Base-by-base conservation (phyloP, 2,113 vertebrate genomes). In the Promerops cafer region DNA sequence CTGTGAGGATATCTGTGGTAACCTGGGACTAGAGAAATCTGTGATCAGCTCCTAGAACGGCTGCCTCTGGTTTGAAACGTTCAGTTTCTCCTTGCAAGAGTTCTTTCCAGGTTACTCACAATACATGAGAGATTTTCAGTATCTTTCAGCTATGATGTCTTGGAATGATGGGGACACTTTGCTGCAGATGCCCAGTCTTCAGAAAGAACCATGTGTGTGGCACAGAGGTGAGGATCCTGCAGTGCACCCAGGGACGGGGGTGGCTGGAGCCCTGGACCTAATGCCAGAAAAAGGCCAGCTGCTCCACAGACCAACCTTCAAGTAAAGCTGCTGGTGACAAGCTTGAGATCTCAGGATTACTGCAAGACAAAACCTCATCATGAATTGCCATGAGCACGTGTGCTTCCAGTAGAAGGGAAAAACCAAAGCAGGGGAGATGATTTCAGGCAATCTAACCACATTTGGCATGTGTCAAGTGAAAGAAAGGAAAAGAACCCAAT, bases 91-190 rank as follows among this genome's bases (percentile, higher is more conserved):
- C 28, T 13, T 30, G 6, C 9, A 37, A n/a, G 76, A 13, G 31
- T 31, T 89, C 31, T 37, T 84, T 28, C 13, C 63, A 33, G 66
- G 21, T 76, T 64, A 16, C 13, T 75, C 11, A 2, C 0, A 4
- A 5, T 9, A 9, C 30, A 1, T 40, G 6, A 63, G 35, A 16
- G 45, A 83, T 37, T 60, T 71, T 33, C 61, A 60, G 28, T 50
- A 47, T 37, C 53, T 64, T 82, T 15, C 52, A 71, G 28, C 31
- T 68, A 2, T 33, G 17, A 35, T 50, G 19, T 47, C 52, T 87
- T 18, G 12, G 33, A 71, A 27, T 39, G 42, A 37, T 0, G 0
- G 11, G 17, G 40, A 24, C 37, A 22, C 56, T 59, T 49, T 30
- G 13, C 52, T 75, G 47, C 74, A 37, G 30, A 6, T 49, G 30